Base-by-base conservation (phyloP, 1,140 invertebrate species). In the Tetramorium alpestre region DNA sequence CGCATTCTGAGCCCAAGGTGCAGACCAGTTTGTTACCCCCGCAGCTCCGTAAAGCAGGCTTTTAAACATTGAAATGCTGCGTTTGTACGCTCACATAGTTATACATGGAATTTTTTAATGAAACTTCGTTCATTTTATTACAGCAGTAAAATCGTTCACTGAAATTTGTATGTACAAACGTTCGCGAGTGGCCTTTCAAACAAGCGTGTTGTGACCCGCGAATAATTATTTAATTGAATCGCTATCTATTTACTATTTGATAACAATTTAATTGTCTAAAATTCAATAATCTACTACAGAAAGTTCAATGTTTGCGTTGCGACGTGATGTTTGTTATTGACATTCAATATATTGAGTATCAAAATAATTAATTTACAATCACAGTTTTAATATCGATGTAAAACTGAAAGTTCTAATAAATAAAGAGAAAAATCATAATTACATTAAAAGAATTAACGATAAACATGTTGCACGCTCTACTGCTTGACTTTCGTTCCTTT, bases 21-120 rank as follows among this genome's bases (percentile, higher is more conserved):
- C 41, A 38, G 18, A 75, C 38, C 69, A 75, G 41, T 84, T 84
- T 75, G 69, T 84, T 73, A 73, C 25, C 28, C 49, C 33, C 47
- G 33, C 41, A 69, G 28, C 51, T 38, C 41, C 13, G 54, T 49
- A 73, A 60, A 60, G 13, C 80, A 60, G n/a, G 41, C 54, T 84
- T 82, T 84, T 84, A 84, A 84, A 49, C 80, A 73, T 58, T 73
- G 67, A 84, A 84, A 84, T 73, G 69, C 54, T 47, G 54, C 54
- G 56, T 73, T 73, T 60, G 80, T 44, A 73, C 47, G 38, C 64
- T 56, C 38, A 41, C 41, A 56, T 60, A 82, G 38, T 33, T 82
- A 60, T 18, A 84, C 38, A 25, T 41, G 67, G 41, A 84, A 84
- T 84, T 73, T 84, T 84, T 82, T 44, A 72, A 82, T 44, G 38